Evolutionary conservation across 2,888 invertebrate genomes (phyloP), one percentile per base, ranked within the genome.

Genomic region (Lypha dubia): DNA sequence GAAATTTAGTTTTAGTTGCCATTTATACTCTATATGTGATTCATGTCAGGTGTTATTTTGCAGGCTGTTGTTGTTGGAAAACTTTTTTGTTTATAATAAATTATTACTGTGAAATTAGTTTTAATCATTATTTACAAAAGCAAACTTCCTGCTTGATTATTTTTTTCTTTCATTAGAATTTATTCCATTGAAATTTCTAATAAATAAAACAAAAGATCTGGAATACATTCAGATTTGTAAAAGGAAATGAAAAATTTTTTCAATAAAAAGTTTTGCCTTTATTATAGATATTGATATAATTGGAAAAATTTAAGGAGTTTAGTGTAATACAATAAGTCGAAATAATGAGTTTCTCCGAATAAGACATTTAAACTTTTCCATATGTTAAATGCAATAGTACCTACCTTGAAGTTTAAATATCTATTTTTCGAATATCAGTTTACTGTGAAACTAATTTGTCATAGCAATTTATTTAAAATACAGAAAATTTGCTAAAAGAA

Each of bases 31-130:
- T n/a, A n/a, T n/a, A n/a, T n/a, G n/a, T 80, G 65, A 71, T 76
- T 84, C 46, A 49, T 44, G 41, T 70, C 74, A 81, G 75, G 68
- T 81, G 80, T 79, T 80, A 17, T 62, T 62, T 49, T 68, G 28
- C 68, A 70, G n/a, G n/a, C n/a, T n/a, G 22, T 62, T 56, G 49
- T 46, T 53, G 22, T 38, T 68, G 1, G 49, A 67, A 76, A 58
- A 15, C 9, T 24, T 56, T 65, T n/a, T n/a, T n/a, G n/a, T n/a
- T 44, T 44, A 24, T 9, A 17, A 65, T 28, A 22, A 56, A 46
- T 35, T 46, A 11, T 60, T 60, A n/a, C 28, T 60, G 15, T 38
- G 38, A 49, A 58, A 77, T 77, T 67, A 38, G 24, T 68, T 77
- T 17, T 46, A 71, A 38, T 79, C 46, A 44, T 71, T 41, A 32